Evolutionary conservation across 64 coral and sea anemone genomes (phyloP).

Genomic region (Acropora yongei): DNA sequence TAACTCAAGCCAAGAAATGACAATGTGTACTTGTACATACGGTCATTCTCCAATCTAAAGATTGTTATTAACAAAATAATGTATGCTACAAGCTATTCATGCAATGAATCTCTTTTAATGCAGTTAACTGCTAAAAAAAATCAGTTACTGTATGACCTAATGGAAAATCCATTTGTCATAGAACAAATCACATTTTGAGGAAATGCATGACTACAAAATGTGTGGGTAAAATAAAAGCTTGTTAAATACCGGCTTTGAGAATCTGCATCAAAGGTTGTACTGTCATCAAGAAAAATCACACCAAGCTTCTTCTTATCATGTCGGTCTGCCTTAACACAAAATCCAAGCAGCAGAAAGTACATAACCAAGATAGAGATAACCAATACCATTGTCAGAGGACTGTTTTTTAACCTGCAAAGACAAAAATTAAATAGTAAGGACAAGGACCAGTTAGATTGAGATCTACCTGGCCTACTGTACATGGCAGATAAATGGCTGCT

Average conservation of each 20-base stretch:
- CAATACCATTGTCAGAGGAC: conserved; percentile 34
- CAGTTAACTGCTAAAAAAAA: too few species aligned
- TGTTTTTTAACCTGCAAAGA: conserved; percentile 37
- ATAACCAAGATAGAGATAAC: conserved; percentile 42
- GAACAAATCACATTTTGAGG: not conserved
- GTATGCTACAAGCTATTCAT: too few species aligned
- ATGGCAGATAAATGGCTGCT: too few species aligned
- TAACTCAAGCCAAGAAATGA: too few species aligned
- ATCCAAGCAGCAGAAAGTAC: conserved; percentile 65
- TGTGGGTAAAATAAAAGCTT: too few species aligned
- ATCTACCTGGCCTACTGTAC: not conserved
- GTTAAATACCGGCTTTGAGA: not conserved
- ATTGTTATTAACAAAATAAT: too few species aligned
- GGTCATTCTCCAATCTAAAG: too few species aligned
- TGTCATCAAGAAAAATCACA: conserved; percentile 55
- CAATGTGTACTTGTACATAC: too few species aligned
- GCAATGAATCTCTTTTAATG: too few species aligned
- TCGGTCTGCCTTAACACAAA: conserved; percentile 67
- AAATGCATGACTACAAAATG: not conserved
- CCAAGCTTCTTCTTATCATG: conserved; percentile 52
- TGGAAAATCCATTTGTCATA: too few species aligned
- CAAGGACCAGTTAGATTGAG: not conserved
- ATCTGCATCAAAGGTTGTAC: not conserved
- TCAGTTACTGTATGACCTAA: too few species aligned
- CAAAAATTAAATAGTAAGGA: not conserved